Evolutionary conservation across 2,888 invertebrate genomes (phyloP).

Genomic region (Tachystola acroxantha): DNA sequence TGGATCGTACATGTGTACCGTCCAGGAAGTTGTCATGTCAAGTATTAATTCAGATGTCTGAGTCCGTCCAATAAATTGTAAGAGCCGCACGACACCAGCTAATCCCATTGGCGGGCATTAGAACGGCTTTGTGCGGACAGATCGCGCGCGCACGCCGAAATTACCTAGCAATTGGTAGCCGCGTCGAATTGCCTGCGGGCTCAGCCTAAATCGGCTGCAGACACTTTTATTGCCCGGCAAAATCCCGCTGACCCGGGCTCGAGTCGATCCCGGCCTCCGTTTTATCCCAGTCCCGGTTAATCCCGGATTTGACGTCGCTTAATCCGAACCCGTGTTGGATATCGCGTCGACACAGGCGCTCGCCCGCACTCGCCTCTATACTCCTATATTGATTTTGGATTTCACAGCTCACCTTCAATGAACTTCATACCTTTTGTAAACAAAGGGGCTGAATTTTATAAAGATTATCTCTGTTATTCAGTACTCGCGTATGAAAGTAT

Average conservation of each 20-base stretch:
- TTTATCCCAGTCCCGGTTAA: slow-evolving; percentile 72
- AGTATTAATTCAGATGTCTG: slow-evolving; percentile 49
- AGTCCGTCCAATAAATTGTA: slow-evolving; percentile 69
- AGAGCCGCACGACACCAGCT: slow-evolving; percentile 67
- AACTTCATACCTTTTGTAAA: slow-evolving; percentile 33
- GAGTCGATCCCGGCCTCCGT: slow-evolving; percentile 59
- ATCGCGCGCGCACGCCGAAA: slow-evolving; percentile 71
- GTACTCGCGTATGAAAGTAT: slow-evolving; percentile 18
- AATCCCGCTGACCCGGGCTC: slow-evolving; percentile 73
- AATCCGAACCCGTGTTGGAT: slow-evolving; percentile 83
- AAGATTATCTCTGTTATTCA: slow-evolving; percentile 35
- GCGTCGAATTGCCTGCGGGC: slow-evolving; percentile 69
- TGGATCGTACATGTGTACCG: no score
- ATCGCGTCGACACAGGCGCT: slow-evolving; percentile 78
- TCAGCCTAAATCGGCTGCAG: slow-evolving; percentile 78
- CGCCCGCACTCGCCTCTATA: slow-evolving; percentile 54
- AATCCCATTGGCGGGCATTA: slow-evolving; percentile 75
- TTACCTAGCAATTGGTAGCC: slow-evolving; percentile 77
- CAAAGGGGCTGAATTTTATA: slow-evolving; percentile 33
- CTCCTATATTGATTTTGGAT: slow-evolving; percentile 63
- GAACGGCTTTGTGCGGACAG: slow-evolving; percentile 73
- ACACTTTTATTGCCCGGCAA: slow-evolving; percentile 77
- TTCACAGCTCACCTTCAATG: slow-evolving; percentile 45
- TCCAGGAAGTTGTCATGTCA: not conserved
- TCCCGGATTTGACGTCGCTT: slow-evolving; percentile 79